These are phyloP conservation scores for Microtus oregoni DNA, from an alignment of 2,113 vertebrate genomes.

Conservation along the genomic window DNA sequence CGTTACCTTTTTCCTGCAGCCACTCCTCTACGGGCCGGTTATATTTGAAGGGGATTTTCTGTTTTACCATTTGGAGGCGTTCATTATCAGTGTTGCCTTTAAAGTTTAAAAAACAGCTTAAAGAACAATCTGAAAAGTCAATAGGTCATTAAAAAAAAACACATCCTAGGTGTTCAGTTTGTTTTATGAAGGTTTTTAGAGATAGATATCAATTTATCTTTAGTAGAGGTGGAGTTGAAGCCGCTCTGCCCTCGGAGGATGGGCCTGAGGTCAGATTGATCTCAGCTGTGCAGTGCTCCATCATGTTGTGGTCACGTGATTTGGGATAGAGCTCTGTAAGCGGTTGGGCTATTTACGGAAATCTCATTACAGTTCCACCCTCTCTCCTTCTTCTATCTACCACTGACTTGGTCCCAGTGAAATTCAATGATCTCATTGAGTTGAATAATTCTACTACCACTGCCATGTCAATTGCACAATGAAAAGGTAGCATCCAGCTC, in stretches of 20 bases:
- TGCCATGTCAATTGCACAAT: neutral
- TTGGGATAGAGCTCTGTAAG: too few species aligned
- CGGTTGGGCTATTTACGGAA: neutral
- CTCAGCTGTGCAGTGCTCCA: conserved; percentile 62
- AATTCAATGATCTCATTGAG: neutral
- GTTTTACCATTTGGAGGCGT: conserved; percentile 99
- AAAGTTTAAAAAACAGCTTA: conserved; percentile 99
- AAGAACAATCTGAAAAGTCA: conserved; percentile 94
- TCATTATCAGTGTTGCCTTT: conserved; percentile 99
- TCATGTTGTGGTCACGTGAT: neutral
- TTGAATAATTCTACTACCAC: neutral
- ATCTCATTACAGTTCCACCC: neutral
- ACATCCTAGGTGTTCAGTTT: conserved; percentile 85
- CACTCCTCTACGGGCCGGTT: conserved; percentile 99
- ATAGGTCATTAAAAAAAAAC: conserved; percentile 87
- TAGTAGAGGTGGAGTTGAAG: conserved; percentile 80
- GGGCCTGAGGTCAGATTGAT: conserved; percentile 18
- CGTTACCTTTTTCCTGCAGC: conserved; percentile 99
- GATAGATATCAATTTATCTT: conserved; percentile 79
- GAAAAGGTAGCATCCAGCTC: neutral
- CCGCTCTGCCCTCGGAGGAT: conserved; percentile 53
- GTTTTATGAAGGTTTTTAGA: conserved; percentile 87
- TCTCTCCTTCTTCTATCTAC: neutral
- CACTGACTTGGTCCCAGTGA: neutral
- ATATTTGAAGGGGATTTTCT: conserved; percentile 99